Conservation (phyloP, 2,797 vertebrate genomes). For the Prunella strophiata region DNA sequence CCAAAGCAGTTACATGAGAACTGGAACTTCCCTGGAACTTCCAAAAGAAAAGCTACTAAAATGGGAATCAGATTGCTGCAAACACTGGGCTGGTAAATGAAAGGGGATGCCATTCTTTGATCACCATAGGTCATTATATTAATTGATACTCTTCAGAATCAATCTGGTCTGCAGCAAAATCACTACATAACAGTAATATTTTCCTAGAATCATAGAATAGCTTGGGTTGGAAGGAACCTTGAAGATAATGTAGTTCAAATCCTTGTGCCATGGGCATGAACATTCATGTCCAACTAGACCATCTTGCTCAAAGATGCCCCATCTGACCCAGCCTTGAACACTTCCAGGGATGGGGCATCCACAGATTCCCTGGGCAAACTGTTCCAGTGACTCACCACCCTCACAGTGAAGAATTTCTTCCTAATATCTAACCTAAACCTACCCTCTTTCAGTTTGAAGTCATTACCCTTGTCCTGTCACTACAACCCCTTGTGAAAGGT, state of each 20-base stretch:
- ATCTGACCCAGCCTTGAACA: neutral
- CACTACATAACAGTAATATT: neutral
- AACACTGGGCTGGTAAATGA: neutral
- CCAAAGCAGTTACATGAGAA: neutral
- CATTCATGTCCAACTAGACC: neutral
- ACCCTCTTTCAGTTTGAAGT: neutral
- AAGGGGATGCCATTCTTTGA: neutral
- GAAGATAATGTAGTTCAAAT: neutral
- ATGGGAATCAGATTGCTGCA: neutral
- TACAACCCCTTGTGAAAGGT: neutral
- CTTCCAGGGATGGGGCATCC: neutral
- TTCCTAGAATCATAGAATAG: neutral
- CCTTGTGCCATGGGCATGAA: neutral
- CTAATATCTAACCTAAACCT: no score
- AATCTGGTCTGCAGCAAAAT: neutral
- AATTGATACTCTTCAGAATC: neutral
- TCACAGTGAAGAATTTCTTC: neutral
- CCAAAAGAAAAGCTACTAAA: neutral
- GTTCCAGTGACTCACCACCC: neutral
- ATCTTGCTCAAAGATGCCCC: neutral
- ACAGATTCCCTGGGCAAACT: neutral
- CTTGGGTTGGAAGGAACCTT: neutral
- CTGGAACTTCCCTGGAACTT: neutral
- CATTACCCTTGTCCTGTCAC: neutral
- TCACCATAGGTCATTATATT: neutral